Conservation (phyloP, 2,888 invertebrate species). For the Drosophila picticornis region DNA sequence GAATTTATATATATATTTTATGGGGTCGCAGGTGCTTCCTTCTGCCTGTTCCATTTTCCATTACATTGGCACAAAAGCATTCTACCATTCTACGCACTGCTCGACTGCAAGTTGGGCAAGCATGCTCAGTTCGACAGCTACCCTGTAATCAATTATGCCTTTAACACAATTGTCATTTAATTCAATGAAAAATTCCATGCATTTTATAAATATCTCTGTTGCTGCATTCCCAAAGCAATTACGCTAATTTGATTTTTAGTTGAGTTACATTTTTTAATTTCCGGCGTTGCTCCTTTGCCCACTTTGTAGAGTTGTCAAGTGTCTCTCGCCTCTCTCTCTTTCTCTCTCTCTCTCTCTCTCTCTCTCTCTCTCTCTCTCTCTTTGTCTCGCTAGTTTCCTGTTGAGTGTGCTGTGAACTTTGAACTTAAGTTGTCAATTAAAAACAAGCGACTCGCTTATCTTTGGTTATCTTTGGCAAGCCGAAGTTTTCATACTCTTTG, state of each 20-base stretch:
- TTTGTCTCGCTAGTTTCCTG: neutral
- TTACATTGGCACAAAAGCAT: too few species aligned
- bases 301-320: neutral
- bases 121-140: neutral
- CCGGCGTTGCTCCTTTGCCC: neutral
- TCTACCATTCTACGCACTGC: constrained; percentile 23
- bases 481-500: neutral
- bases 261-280: neutral
- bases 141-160: constrained; percentile 1
- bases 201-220: neutral
- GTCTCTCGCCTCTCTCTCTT: neutral
- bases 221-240: neutral
- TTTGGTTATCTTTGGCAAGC: neutral
- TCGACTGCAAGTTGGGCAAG: neutral
- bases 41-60: too few species aligned
- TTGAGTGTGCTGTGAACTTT: neutral
- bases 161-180: neutral
- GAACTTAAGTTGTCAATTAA: neutral
- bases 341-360: neutral
- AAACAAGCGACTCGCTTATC: neutral
- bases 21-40: too few species aligned
- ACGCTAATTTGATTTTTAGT: neutral
- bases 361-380: neutral
- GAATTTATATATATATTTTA: too few species aligned
- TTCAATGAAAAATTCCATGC: neutral